Evolutionary conservation across 2,113 vertebrate genomes (phyloP).

Genomic region (Limnothrissa miodon): DNA sequence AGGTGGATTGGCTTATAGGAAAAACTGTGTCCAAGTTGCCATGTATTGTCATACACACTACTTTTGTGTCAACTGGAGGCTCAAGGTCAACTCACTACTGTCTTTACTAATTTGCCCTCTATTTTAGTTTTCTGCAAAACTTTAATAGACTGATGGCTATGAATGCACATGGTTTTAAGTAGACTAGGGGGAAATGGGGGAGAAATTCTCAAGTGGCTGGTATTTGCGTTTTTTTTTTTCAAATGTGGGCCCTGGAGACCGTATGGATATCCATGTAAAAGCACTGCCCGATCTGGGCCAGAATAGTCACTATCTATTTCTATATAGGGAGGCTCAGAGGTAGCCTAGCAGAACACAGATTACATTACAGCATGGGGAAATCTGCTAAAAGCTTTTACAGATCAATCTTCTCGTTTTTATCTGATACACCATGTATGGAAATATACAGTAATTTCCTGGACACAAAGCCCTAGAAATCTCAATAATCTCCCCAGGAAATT

Average conservation of each 20-base stretch:
- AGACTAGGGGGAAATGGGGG: neutral
- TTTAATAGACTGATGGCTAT: neutral
- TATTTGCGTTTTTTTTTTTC: neutral
- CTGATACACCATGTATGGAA: neutral
- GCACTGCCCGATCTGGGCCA: neutral
- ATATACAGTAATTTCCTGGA: neutral
- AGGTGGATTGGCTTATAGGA: neutral
- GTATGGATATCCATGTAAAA: neutral
- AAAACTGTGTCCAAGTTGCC: neutral
- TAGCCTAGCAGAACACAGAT: conserved; percentile 32
- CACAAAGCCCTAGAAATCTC: neutral
- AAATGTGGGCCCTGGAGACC: neutral
- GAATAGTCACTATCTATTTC: neutral
- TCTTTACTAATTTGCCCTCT: neutral
- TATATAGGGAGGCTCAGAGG: conserved; percentile 7
- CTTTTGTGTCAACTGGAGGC: neutral
- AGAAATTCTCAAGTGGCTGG: neutral
- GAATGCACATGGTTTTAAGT: neutral
- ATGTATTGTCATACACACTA: neutral
- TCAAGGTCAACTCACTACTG: neutral
- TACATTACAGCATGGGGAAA: conserved; percentile 34
- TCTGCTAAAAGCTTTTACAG: conserved; percentile 31
- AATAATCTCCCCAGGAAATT: neutral
- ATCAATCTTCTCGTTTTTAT: conserved; percentile 1
- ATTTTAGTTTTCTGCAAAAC: neutral